Conservation (phyloP, 2,797 vertebrate genomes). For the Gobionotothen gibberifrons region DNA sequence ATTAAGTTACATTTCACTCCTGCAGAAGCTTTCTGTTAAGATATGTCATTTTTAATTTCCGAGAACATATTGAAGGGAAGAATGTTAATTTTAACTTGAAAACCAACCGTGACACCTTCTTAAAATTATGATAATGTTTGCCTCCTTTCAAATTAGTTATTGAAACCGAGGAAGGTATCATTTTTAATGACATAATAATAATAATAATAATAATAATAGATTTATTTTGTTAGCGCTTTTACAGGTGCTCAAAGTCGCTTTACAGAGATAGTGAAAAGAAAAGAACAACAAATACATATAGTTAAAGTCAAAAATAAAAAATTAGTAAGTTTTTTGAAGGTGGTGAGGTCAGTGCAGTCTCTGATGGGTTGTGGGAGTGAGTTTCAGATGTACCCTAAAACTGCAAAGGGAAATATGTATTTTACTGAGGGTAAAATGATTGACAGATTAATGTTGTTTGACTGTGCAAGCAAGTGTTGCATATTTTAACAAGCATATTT, state of each 20-base stretch:
- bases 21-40: slow-evolving; percentile 58
- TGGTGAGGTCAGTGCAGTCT: too few species aligned
- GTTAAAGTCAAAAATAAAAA: too few species aligned
- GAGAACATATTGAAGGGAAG: slow-evolving; percentile 54
- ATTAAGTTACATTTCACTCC: slow-evolving; percentile 60
- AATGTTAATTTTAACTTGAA: slow-evolving; percentile 61
- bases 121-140: slow-evolving; percentile 43
- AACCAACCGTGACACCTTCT: slow-evolving; percentile 54
- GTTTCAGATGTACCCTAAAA: slow-evolving; percentile 25
- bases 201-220: too few species aligned
- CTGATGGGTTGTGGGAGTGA: too few species aligned
- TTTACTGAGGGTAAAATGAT: slow-evolving; percentile 35
- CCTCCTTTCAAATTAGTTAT: slow-evolving; percentile 42
- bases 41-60: slow-evolving; percentile 72
- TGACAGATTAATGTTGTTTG: slow-evolving; percentile 52
- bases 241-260: too few species aligned
- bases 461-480: slow-evolving; percentile 29
- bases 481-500: slow-evolving; percentile 41
- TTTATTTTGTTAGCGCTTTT: too few species aligned
- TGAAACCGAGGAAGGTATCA: slow-evolving; percentile 32
- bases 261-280: too few species aligned
- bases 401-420: slow-evolving; percentile 24
- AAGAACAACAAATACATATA: too few species aligned
- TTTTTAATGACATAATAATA: slow-evolving; percentile 40
- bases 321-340: too few species aligned